Percentiles rank a stretch among this genome's conserved stretches.
Conservation (phyloP, 2,113 vertebrate species). For the Siphamia tubifer region DNA sequence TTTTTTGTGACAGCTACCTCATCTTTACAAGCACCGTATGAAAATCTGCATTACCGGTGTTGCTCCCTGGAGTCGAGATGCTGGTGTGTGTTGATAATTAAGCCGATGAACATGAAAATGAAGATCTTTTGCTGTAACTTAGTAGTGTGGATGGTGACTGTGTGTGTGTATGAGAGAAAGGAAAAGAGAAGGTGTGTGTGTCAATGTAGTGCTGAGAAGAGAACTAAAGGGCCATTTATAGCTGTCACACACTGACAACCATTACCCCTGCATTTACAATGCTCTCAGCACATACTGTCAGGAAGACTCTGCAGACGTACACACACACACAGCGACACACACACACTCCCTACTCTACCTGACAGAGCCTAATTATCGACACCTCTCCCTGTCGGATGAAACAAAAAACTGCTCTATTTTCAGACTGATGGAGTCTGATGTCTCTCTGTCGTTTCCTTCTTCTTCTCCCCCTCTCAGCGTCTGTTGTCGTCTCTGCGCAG, state of each 20-base stretch:
- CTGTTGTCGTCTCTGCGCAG: constrained; percentile 71
- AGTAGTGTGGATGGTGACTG: not conserved
- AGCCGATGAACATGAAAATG: constrained; percentile 52
- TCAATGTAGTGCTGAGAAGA: constrained; percentile 56
- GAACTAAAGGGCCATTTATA: constrained; percentile 98
- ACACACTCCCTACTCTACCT: constrained; percentile 54
- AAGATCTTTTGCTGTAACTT: constrained; percentile 31
- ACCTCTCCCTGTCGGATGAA: constrained; percentile 87
- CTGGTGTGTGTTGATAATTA: constrained; percentile 43
- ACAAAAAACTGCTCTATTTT: constrained; percentile 82
- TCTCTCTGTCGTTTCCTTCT: constrained; percentile 65
- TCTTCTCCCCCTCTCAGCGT: constrained; percentile 64
- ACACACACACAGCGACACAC: constrained; percentile 8
- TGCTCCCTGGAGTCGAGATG: constrained; percentile 23
- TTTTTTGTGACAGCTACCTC: constrained; percentile 17
- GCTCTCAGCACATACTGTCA: constrained; percentile 91
- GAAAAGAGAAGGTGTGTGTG: constrained; percentile 28
- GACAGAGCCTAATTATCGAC: constrained; percentile 97
- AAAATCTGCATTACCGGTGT: constrained; percentile 20
- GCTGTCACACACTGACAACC: constrained; percentile 95
- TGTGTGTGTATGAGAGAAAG: constrained; percentile 15
- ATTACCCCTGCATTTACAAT: constrained; percentile 96
- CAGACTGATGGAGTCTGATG: constrained; percentile 80
- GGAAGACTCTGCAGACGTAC: constrained; percentile 75
- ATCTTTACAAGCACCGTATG: constrained; percentile 30